Evolutionary conservation across 2,113 vertebrate genomes (phyloP), one percentile per base, ranked within the genome.

Genomic region (Poeciliopsis prolifica): DNA sequence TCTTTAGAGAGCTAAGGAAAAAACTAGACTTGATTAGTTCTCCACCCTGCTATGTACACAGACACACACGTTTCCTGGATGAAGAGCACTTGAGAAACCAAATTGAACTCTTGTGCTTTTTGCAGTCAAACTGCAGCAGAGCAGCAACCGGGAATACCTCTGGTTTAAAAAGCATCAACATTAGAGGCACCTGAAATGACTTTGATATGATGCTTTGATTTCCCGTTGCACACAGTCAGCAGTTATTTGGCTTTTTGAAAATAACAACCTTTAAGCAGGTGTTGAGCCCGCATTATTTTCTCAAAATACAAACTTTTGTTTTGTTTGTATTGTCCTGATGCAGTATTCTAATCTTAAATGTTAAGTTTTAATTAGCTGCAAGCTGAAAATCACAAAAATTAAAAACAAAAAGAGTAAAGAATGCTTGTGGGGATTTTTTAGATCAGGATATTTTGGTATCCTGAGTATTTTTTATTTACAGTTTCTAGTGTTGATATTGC

Each of bases 11-110:
- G 24, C 51, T 1, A 58, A 58, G 24, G 7, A 10, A 9, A 58
- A n/a, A 24, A 58, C 84, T 87, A 90, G 77, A 72, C 85, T 77
- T 89, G 82, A 89, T 92, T 87, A 88, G 87, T 87, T 78, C 85
- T 86, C 72, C 51, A 65, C 76, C 65, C 42, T 75, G 70, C 68
- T 42, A 78, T 70, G 66, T 61, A 33, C 65, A 60, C 40, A 42
- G 7, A 42, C 40, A 42, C 40, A 42, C 40, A 42, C 40, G 63
- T 74, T 72, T 78, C 68, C 69, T 68, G 11, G 73, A 82, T 90
- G 89, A 74, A 94, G 92, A 82, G 92, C 89, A 86, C 92, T 94
- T 88, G 89, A 91, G 24, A 77, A 82, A 68, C 86, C 89, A 89
- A 79, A 88, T 78, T 86, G 86, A 90, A 86, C 86, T 91, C 88